A percentile compares a stretch with the other conserved stretches of the same genome.
Conservation (phyloP, 2,888 invertebrate genomes). For the Agrochola lychnidis region DNA sequence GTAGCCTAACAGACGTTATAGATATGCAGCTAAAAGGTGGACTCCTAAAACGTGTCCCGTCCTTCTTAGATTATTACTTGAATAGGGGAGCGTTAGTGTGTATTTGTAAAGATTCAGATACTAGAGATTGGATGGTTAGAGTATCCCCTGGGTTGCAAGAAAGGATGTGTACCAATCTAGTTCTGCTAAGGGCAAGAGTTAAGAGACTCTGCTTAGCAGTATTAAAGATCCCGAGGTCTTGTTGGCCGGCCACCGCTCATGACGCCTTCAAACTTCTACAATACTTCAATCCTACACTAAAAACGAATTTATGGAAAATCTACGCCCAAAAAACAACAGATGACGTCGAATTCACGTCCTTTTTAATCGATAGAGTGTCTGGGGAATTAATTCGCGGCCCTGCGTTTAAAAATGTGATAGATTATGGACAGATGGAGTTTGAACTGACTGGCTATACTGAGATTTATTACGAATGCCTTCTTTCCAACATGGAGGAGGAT, state of each 20-base stretch:
- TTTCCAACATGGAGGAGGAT: constrained; percentile 81
- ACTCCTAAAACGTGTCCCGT: constrained; percentile 78
- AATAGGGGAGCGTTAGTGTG: constrained; percentile 86
- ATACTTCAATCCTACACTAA: constrained; percentile 84
- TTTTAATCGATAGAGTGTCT: constrained; percentile 83
- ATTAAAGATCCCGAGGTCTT: constrained; percentile 79
- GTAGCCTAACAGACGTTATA: constrained; percentile 79
- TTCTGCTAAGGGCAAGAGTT: constrained; percentile 80
- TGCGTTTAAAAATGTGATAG: constrained; percentile 84
- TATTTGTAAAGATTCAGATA: constrained; percentile 83
- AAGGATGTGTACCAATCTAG: constrained; percentile 80
- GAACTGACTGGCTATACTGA: constrained; percentile 84
- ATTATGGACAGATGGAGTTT: constrained; percentile 85
- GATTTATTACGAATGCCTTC: constrained; percentile 83
- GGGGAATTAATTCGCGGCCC: constrained; percentile 85
- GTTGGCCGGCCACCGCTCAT: constrained; percentile 82
- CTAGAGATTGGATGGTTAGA: constrained; percentile 85
- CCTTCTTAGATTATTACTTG: constrained; percentile 84
- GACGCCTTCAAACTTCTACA: constrained; percentile 85
- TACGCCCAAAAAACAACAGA: constrained; percentile 80
- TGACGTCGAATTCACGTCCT: constrained; percentile 79
- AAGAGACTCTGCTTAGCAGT: constrained; percentile 84
- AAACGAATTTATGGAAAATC: constrained; percentile 82
- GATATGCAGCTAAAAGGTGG: constrained; percentile 85
- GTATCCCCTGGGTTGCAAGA: constrained; percentile 84